Base-by-base conservation (phyloP, 2,113 vertebrate genomes). In the Petromus typicus region DNA sequence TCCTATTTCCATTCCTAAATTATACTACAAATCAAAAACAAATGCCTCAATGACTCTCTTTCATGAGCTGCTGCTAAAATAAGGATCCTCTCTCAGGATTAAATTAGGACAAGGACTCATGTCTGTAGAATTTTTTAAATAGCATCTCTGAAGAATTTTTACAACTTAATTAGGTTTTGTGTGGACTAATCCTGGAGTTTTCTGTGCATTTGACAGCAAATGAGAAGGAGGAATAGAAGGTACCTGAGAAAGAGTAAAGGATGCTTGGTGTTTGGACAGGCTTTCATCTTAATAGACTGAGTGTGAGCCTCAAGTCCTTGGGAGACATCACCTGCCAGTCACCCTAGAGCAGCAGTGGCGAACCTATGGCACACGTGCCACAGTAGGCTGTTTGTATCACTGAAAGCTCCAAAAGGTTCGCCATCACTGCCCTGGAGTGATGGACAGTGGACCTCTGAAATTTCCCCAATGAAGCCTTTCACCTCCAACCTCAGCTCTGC, bases 141-240 rank as follows among this genome's bases (percentile, higher is more conserved):
- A 94, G 48, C 90, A 93, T 75, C 83, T 91, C 89, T 80, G 63
- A 95, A 92, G 86, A 86, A 86, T 86, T 97, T 94, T 89, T 88
- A 93, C 37, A 95, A 91, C 43, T 93, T 94, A 93, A 91, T 94
- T 96, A 89, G 69, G 40, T 75, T 95, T 96, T 91, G 61, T 91
- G 59, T 95, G 88, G 92, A 80, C 78, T 67, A 69, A 91, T 59
- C 48, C 57, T 63, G 57, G 82, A 79, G 56, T 71, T 82, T 5
- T 84, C 69, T 56, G 66, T 51, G 76, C 23, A 43, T 87, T 0
- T 89, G 82, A 95, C 43, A 75, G 82, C 66, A 59, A 92, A 64
- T 7, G 56, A 92, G 88, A 51, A 78, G 40, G 59, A 82, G 23
- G 37, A 88, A 92, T 54, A 10, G 5, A n/a, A 80, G 48, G 69